Conservation (phyloP, 2,888 invertebrate genomes). For the Macrophya annulata region DNA sequence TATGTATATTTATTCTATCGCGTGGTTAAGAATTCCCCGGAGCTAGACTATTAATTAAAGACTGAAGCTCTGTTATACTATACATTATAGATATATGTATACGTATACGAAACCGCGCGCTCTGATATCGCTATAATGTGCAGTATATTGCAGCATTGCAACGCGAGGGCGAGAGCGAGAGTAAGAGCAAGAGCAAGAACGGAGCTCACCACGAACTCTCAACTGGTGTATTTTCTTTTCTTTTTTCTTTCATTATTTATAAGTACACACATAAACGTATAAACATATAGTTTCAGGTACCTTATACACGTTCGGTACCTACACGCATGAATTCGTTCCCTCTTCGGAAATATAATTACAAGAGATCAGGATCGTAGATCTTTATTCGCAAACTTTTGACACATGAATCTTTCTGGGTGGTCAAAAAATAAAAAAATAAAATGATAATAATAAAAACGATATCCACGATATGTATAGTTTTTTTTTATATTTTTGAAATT, state of each 20-base stretch:
- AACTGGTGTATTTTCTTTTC: neutral
- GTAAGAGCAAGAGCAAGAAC: neutral
- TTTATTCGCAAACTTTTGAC: too few species aligned
- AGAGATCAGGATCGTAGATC: too few species aligned
- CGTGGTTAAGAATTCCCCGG: conserved; percentile 15
- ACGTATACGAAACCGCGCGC: neutral
- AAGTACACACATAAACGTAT: neutral
- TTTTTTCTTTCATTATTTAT: neutral
- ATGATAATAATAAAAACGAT: too few species aligned
- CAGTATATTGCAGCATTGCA: neutral
- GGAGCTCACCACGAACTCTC: neutral
- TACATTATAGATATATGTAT: neutral
- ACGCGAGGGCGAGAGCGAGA: neutral
- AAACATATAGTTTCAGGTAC: too few species aligned
- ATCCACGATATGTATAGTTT: too few species aligned
- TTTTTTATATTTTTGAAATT: too few species aligned
- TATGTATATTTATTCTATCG: neutral
- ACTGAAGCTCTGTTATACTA: neutral
- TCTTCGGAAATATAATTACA: too few species aligned
- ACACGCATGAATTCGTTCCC: too few species aligned
- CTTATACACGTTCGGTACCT: too few species aligned
- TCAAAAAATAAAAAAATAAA: too few species aligned
- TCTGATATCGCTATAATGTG: neutral
- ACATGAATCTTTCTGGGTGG: too few species aligned
- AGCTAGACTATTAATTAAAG: conserved; percentile 38